A percentile compares a stretch with the other conserved stretches of the same genome.
phyloP scores from a whole-genome alignment of 2,113 vertebrate species.

The Varanus komodoensis region DNA sequence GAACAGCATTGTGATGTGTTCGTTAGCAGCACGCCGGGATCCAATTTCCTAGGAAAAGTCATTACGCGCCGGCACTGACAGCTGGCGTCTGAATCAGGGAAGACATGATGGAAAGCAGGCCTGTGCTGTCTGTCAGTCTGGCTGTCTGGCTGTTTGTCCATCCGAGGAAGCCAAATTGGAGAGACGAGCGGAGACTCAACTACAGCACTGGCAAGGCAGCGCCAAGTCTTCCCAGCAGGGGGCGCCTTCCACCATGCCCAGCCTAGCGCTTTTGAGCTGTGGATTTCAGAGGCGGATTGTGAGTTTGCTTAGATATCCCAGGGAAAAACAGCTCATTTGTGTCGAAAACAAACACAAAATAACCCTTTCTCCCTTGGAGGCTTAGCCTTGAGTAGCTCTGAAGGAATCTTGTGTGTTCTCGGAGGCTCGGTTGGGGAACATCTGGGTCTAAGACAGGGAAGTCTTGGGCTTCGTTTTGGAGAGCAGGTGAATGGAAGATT shows the following conservation, averaged over 20 bases:
- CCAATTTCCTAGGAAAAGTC: constrained; percentile 9
- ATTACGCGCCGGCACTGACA: neutral
- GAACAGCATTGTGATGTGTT: neutral
- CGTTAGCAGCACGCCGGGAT: neutral
- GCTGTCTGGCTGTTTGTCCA: neutral
- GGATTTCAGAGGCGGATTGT: neutral
- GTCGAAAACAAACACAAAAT: neutral
- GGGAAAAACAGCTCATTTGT: neutral
- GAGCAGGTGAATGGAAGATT: neutral
- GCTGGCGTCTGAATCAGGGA: neutral
- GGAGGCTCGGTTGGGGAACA: neutral
- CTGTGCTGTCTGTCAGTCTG: too few relatives aligned
- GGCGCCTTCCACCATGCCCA: neutral
- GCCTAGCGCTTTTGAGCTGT: neutral
- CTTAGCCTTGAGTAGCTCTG: neutral
- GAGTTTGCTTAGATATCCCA: neutral
- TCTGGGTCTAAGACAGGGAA: neutral
- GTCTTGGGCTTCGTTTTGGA: neutral
- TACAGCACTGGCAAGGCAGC: too few relatives aligned
- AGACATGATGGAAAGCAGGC: neutral
- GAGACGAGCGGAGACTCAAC: too few relatives aligned
- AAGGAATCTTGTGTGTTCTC: neutral
- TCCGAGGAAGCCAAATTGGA: neutral
- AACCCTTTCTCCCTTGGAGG: neutral
- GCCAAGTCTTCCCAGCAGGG: neutral